Evolutionary conservation across 2,888 invertebrate species (phyloP).

Genomic region (Drosophila subsilvestris): DNA sequence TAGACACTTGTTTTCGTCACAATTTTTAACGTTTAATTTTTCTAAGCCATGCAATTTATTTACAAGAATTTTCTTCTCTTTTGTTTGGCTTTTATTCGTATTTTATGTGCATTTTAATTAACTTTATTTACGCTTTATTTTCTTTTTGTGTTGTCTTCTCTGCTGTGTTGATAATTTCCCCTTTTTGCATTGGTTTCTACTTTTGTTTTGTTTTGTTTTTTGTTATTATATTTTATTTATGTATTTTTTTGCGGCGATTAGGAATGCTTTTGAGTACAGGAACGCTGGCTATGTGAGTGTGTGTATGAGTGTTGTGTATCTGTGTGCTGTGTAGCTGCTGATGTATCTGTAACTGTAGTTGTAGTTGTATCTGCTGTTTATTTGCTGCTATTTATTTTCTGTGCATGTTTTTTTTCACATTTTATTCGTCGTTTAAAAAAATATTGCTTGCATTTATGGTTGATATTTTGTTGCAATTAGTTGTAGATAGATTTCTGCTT

Average conservation of each 20-base stretch:
- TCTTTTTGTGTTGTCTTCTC: constrained; percentile 15
- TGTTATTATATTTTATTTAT: constrained; percentile 4
- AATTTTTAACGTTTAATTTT: constrained; percentile 58
- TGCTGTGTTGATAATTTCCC: constrained; percentile 15
- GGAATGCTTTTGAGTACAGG: constrained; percentile 79
- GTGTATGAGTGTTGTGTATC: constrained; percentile 28
- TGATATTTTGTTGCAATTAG: constrained; percentile 9
- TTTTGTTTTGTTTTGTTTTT: constrained; percentile 31
- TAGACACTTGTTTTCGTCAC: constrained; percentile 42
- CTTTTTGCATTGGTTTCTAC: constrained; percentile 30
- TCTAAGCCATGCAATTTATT: constrained; percentile 58
- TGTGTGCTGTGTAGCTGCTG: constrained; percentile 13
- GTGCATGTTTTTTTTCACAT: constrained; percentile 37
- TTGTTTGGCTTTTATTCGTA: constrained; percentile 3
- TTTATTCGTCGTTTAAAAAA: constrained; percentile 19
- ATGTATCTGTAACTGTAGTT: constrained; percentile 33
- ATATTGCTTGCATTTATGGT: background rate
- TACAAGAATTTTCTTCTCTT: constrained; percentile 49
- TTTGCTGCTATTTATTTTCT: constrained; percentile 19
- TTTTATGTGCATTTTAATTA: constrained; percentile 22
- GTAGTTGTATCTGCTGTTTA: constrained; percentile 42
- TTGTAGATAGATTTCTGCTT: constrained; percentile 6
- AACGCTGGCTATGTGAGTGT: constrained; percentile 69
- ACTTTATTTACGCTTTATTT: constrained; percentile 27
- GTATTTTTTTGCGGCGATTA: constrained; percentile 49